Conservation (phyloP, 2,797 vertebrate genomes). For the Cossypha heuglini region DNA sequence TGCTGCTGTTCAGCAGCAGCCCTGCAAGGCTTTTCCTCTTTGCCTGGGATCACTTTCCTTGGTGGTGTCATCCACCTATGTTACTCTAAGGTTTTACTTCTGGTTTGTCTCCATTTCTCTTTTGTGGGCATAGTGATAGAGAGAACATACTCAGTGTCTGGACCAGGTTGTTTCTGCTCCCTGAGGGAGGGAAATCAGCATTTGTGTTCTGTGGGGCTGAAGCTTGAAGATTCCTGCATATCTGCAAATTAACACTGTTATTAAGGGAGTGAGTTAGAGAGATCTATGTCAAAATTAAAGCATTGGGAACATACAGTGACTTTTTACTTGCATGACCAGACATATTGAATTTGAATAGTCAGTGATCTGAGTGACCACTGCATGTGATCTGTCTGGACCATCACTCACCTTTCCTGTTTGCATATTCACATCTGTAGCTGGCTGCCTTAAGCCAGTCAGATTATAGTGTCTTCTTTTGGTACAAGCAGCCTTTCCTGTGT, state of each 20-base stretch:
- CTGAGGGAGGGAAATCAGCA: accelerated
- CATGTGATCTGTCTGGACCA: not conserved
- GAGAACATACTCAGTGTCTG: not conserved
- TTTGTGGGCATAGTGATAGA: not conserved
- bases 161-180: not conserved
- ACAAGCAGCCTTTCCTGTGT: not conserved
- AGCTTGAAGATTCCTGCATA: not conserved
- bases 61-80: not conserved
- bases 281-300: not conserved
- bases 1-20: not conserved
- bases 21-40: not conserved
- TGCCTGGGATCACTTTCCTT: not conserved
- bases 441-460: not conserved
- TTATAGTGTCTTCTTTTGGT: not conserved
- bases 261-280: not conserved
- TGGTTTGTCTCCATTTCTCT: not conserved
- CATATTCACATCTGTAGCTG: not conserved
- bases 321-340: not conserved
- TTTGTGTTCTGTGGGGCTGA: not conserved
- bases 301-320: not conserved
- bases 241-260: not conserved
- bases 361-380: not conserved
- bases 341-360: not conserved
- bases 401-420: not conserved
- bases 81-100: not conserved